Conservation (phyloP, 1,140 invertebrate genomes). For the Nautilus pompilius region DNA sequence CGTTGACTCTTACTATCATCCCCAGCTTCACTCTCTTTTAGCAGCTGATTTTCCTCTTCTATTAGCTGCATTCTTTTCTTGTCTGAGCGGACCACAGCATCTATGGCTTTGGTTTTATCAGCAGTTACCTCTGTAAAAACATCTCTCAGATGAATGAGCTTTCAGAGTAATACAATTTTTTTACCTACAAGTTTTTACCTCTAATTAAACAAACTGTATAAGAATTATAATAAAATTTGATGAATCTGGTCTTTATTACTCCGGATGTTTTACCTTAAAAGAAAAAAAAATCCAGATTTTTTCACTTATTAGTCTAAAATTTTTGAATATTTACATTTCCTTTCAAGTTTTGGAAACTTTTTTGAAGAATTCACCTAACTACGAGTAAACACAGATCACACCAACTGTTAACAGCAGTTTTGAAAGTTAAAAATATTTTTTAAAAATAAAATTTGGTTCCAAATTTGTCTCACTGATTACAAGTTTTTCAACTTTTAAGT, state of each 20-base stretch:
- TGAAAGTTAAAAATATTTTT: too few species aligned
- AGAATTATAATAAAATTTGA: not conserved
- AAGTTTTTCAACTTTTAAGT: too few species aligned
- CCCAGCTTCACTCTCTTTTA: constrained; percentile 61
- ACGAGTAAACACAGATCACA: too few species aligned
- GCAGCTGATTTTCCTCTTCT: constrained; percentile 76
- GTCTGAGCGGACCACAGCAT: constrained; percentile 90
- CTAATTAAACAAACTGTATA: not conserved
- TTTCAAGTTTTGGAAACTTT: too few species aligned
- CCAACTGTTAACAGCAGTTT: too few species aligned
- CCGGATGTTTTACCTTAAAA: not conserved
- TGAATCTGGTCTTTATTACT: not conserved
- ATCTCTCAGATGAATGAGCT: too few species aligned
- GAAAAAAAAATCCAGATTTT: not conserved
- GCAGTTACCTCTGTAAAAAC: constrained; percentile 78
- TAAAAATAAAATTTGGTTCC: too few species aligned
- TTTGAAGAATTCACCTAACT: too few species aligned
- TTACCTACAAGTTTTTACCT: not conserved
- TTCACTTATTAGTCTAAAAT: not conserved
- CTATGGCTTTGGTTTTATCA: constrained; percentile 86
- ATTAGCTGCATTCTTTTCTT: constrained; percentile 79
- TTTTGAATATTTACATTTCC: too few species aligned
- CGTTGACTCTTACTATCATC: constrained; percentile 67
- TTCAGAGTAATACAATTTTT: not conserved
- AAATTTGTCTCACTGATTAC: too few species aligned